Evolutionary conservation across 1,140 invertebrate genomes (phyloP).

Genomic region (Ladona fulva): DNA sequence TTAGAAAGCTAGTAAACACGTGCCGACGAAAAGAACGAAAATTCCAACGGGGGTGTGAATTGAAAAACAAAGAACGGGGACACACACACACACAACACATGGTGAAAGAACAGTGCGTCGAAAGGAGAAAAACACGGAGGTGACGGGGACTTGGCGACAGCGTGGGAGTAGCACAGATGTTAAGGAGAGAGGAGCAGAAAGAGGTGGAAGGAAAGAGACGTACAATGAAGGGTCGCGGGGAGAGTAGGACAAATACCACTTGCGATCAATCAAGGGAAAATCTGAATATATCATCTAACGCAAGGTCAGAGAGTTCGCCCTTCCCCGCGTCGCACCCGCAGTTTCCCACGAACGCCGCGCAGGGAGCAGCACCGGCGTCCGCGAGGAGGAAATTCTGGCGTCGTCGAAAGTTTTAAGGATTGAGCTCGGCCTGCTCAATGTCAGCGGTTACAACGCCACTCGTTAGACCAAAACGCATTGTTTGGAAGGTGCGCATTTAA

Average conservation of each 20-base stretch:
- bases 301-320: neutral
- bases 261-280: conserved; percentile 4
- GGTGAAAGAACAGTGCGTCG: too few relatives aligned
- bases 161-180: neutral
- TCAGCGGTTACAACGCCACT: too few relatives aligned
- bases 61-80: too few relatives aligned
- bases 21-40: too few relatives aligned
- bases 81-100: too few relatives aligned
- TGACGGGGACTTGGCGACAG: neutral
- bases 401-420: too few relatives aligned
- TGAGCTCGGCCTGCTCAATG: too few relatives aligned
- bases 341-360: neutral
- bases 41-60: too few relatives aligned
- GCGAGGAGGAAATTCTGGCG: neutral
- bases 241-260: neutral
- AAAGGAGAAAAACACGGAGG: neutral
- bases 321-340: neutral
- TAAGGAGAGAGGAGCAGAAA: neutral
- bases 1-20: too few relatives aligned
- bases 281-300: neutral
- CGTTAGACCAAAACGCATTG: too few relatives aligned
- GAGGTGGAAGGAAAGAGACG: neutral
- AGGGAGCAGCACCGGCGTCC: neutral
- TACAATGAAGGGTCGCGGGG: neutral
- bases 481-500: too few relatives aligned